Percentiles rank a stretch among this genome's conserved stretches.
phyloP scores from a whole-genome alignment of 2,113 vertebrate species.

The Regulus satrapa region DNA sequence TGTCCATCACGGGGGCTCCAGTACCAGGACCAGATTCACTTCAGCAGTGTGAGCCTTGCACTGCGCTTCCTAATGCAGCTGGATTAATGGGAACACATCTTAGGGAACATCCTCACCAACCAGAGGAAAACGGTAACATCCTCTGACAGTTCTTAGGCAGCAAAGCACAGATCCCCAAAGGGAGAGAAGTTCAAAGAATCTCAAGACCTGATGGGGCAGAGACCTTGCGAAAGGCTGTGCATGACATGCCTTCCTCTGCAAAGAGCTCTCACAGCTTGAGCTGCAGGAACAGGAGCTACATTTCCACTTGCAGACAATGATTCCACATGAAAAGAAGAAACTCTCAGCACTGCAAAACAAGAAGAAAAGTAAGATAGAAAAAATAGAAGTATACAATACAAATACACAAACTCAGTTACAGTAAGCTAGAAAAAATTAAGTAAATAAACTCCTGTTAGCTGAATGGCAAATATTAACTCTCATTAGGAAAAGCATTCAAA shows the following conservation, averaged over 20 bases:
- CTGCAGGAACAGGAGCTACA: neutral
- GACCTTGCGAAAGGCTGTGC: neutral
- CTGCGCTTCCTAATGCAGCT: neutral
- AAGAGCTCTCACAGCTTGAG: slow-evolving; percentile 20
- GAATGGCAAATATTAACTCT: neutral
- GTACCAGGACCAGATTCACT: neutral
- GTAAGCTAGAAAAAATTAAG: neutral
- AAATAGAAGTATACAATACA: neutral
- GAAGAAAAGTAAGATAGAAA: neutral
- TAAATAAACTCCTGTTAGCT: neutral
- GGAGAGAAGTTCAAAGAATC: slow-evolving; percentile 16
- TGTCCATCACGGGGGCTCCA: neutral
- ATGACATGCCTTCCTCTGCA: neutral
- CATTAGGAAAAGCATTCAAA: neutral
- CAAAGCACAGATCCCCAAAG: neutral
- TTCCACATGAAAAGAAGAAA: slow-evolving; percentile 24
- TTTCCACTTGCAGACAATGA: neutral
- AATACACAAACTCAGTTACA: neutral
- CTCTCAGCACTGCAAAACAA: neutral
- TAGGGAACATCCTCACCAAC: neutral
- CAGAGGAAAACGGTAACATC: neutral
- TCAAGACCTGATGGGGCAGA: neutral
- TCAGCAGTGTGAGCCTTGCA: neutral
- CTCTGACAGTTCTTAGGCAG: slow-evolving; percentile 28
- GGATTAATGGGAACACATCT: slow-evolving; percentile 7